A percentile compares a stretch with the other conserved stretches of the same genome.
These are phyloP conservation scores for Parazoanthus atlanticus DNA, from an alignment of 92 coral and sea anemone species.

Conservation along the genomic window DNA sequence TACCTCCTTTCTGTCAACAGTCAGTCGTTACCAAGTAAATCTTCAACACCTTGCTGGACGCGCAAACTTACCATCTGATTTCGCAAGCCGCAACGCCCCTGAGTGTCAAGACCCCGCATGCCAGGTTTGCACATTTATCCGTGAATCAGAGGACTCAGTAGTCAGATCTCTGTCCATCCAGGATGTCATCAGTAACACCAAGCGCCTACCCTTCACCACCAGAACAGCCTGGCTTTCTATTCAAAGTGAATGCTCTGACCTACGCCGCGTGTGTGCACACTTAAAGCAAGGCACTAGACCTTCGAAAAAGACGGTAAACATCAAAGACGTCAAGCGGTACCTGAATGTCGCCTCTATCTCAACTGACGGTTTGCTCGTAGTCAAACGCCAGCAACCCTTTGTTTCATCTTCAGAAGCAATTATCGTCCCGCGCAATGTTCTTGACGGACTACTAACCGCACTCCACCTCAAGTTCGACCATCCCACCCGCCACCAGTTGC, in stretches of 20 bases:
- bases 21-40: slow-evolving; percentile 56
- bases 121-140: slow-evolving; percentile 53
- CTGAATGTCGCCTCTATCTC: slow-evolving; percentile 43
- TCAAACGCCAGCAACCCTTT: slow-evolving; percentile 37
- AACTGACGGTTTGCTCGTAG: slow-evolving; percentile 52
- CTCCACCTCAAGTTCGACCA: slow-evolving; percentile 25
- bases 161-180: slow-evolving; percentile 54
- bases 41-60: slow-evolving; percentile 60
- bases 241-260: slow-evolving; percentile 39
- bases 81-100: slow-evolving; percentile 69
- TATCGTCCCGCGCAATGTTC: slow-evolving; percentile 29
- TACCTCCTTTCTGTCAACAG: slow-evolving; percentile 53
- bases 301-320: slow-evolving; percentile 42
- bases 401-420: slow-evolving; percentile 35
- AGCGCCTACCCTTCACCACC: no score
- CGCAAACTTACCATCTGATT: slow-evolving; percentile 69
- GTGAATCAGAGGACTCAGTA: slow-evolving; percentile 48
- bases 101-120: slow-evolving; percentile 51
- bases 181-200: slow-evolving; percentile 8
- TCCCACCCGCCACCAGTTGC: slow-evolving; percentile 31
- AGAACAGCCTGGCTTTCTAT: slow-evolving; percentile 52
- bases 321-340: slow-evolving; percentile 49
- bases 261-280: slow-evolving; percentile 20
- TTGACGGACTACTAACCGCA: slow-evolving; percentile 45
- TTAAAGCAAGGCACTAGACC: slow-evolving; percentile 60